These are phyloP conservation scores for Stigmatopora argus DNA, from an alignment of 2,113 vertebrate species.

Conservation along the genomic window DNA sequence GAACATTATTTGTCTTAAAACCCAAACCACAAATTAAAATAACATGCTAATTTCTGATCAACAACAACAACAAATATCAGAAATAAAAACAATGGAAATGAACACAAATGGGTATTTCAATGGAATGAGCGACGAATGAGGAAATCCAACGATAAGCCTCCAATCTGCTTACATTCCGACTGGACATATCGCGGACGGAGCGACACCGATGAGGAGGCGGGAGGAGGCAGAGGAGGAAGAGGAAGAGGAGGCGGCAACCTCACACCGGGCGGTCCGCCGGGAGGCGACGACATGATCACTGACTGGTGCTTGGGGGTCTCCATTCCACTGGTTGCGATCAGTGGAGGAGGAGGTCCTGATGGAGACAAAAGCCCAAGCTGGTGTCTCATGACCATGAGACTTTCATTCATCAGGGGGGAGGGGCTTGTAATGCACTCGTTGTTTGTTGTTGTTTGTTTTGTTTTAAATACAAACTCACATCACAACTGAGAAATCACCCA, in stretches of 20 bases:
- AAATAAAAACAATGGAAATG: not conserved
- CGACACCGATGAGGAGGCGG: constrained; percentile 65
- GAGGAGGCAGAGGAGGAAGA: constrained; percentile 52
- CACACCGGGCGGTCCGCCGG: constrained; percentile 82
- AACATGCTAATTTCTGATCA: no score
- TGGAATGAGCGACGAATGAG: not conserved
- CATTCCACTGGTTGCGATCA: constrained; percentile 81
- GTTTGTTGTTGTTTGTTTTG: not conserved
- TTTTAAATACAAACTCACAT: no score
- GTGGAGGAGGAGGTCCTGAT: constrained; percentile 84
- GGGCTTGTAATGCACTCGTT: not conserved
- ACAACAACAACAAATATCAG: no score
- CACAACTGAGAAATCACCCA: no score
- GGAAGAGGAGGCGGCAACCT: constrained; percentile 79
- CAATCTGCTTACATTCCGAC: constrained; percentile 87
- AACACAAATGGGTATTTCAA: not conserved
- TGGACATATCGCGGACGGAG: constrained; percentile 89
- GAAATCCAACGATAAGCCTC: constrained; percentile 25
- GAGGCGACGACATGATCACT: constrained; percentile 81
- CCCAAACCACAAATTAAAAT: not conserved
- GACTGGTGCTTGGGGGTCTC: constrained; percentile 82
- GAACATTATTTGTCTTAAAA: not conserved
- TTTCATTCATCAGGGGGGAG: not conserved
- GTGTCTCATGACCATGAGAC: constrained; percentile 29
- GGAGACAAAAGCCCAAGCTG: constrained; percentile 62